Evolutionary conservation across 1,140 invertebrate species (phyloP).

Genomic region (Eulimnadia texana): DNA sequence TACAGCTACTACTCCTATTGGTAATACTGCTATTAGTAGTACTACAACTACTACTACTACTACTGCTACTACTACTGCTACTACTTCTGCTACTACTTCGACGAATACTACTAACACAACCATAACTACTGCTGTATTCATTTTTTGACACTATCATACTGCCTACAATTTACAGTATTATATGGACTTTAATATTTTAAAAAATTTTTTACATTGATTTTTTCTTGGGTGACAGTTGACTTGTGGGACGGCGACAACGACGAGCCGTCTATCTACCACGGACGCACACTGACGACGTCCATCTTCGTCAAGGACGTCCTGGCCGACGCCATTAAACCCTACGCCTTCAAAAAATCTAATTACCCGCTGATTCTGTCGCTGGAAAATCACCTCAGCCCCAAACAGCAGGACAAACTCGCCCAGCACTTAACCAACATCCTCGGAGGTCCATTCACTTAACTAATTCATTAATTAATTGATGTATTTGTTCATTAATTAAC

Average conservation of each 20-base stretch:
- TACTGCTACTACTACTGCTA: too few relatives aligned
- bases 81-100: too few relatives aligned
- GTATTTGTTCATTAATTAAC: not conserved
- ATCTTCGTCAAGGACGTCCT: slow-evolving; percentile 39
- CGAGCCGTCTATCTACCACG: slow-evolving; percentile 41
- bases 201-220: slow-evolving; percentile 16
- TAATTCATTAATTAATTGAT: slow-evolving; percentile 1
- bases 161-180: too few relatives aligned
- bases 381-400: slow-evolving; percentile 40
- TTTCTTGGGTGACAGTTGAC: slow-evolving; percentile 34
- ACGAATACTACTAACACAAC: too few relatives aligned
- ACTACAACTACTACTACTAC: too few relatives aligned
- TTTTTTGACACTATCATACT: too few relatives aligned
- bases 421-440: slow-evolving; percentile 35
- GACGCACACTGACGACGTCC: slow-evolving; percentile 40
- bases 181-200: too few relatives aligned
- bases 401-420: slow-evolving; percentile 38
- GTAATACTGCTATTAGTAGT: too few relatives aligned
- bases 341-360: slow-evolving; percentile 28
- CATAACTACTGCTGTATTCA: too few relatives aligned
- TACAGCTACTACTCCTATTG: too few relatives aligned
- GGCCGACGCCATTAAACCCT: slow-evolving; percentile 31
- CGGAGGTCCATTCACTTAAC: slow-evolving; percentile 29
- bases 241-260: slow-evolving; percentile 42
- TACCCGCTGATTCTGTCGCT: slow-evolving; percentile 42